Evolutionary conservation across 1,140 invertebrate genomes (phyloP).

Genomic region (Centruroides vittatus): DNA sequence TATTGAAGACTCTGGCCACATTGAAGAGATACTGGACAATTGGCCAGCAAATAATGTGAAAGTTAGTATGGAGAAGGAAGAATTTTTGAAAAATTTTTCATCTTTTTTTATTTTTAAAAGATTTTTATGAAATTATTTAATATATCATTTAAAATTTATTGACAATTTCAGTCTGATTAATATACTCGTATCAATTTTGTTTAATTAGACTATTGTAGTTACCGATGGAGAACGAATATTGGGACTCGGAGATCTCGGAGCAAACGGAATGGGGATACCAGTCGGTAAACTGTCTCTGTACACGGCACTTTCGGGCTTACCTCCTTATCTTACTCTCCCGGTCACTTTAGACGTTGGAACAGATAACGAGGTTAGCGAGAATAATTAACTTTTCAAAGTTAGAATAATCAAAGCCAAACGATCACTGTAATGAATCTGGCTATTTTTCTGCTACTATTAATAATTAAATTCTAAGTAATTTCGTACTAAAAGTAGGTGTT

Average conservation of each 20-base stretch:
- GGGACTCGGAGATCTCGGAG: slow-evolving; percentile 84
- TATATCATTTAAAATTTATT: neutral
- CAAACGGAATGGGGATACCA: slow-evolving; percentile 91
- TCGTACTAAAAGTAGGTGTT: too few species aligned
- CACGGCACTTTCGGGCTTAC: slow-evolving; percentile 82
- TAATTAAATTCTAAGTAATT: too few species aligned
- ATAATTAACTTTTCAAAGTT: too few species aligned
- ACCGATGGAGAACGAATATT: slow-evolving; percentile 91
- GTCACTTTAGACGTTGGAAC: slow-evolving; percentile 88
- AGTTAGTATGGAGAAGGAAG: slow-evolving; percentile 20
- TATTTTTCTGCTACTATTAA: too few species aligned
- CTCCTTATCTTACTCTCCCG: slow-evolving; percentile 81
- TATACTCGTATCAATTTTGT: neutral
- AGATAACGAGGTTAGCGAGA: slow-evolving; percentile 51
- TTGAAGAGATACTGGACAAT: slow-evolving; percentile 50
- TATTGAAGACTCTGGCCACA: slow-evolving; percentile 87
- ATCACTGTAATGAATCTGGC: too few species aligned
- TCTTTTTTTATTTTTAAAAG: neutral
- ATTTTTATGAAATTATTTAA: neutral
- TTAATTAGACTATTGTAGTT: slow-evolving; percentile 69
- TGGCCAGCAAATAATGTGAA: slow-evolving; percentile 83
- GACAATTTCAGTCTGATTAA: neutral
- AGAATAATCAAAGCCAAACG: too few species aligned
- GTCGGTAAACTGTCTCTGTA: slow-evolving; percentile 87
- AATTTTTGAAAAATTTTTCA: neutral